Evolutionary conservation across 2,888 invertebrate species (phyloP).

Genomic region (Mythimna albipuncta): DNA sequence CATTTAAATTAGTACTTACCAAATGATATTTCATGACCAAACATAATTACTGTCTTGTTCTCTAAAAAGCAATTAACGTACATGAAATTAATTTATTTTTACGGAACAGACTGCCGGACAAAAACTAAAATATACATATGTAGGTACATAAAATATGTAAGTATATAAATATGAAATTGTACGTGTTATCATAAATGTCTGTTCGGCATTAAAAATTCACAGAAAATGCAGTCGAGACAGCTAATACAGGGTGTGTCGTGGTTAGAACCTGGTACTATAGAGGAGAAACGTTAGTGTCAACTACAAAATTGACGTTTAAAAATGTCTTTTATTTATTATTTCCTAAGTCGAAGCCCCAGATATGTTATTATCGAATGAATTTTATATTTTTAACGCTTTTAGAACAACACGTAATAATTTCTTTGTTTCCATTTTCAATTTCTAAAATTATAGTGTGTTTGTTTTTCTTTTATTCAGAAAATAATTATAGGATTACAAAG

Average conservation of each 20-base stretch:
- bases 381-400: conserved; percentile 43
- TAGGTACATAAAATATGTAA: conserved; percentile 40
- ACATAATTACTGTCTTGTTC: background rate
- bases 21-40: background rate
- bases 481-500: conserved; percentile 12
- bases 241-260: conserved; percentile 49
- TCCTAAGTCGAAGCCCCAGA: conserved; percentile 9
- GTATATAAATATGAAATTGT: conserved; percentile 49
- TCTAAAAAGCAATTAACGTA: conserved; percentile 16
- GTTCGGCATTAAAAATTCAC: conserved; percentile 60
- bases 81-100: conserved; percentile 27
- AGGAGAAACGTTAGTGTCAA: conserved; percentile 42
- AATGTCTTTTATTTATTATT: conserved; percentile 47
- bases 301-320: conserved; percentile 46
- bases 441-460: conserved; percentile 1
- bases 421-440: conserved; percentile 15
- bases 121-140: conserved; percentile 1
- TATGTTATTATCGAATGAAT: conserved; percentile 63
- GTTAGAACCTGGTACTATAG: conserved; percentile 43
- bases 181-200: conserved; percentile 57
- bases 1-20: background rate
- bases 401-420: conserved; percentile 14
- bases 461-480: conserved; percentile 9
- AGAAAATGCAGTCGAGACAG: conserved; percentile 58
- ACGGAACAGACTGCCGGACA: conserved; percentile 4